A percentile compares a stretch with the other conserved stretches of the same genome.
phyloP scores from a whole-genome alignment of 2,797 vertebrate species.

The Melanotaenia parkinsoni region DNA sequence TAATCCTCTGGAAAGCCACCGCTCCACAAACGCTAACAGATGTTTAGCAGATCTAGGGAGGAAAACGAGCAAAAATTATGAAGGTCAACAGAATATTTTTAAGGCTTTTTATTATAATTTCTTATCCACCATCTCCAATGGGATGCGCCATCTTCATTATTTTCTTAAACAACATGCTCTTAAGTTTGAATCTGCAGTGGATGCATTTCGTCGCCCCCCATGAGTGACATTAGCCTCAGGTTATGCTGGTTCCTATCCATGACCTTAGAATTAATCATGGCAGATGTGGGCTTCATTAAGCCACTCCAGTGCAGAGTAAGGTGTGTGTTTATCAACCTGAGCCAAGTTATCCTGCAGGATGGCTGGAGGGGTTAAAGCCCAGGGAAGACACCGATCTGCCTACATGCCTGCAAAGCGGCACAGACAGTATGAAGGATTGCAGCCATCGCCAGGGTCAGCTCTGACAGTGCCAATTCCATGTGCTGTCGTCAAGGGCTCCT shows the following conservation, averaged over 20 bases:
- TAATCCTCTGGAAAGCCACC: conserved; percentile 54
- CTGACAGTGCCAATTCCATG: conserved; percentile 93
- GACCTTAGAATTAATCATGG: conserved; percentile 76
- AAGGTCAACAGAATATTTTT: conserved; percentile 31
- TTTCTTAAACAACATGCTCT: conserved; percentile 35
- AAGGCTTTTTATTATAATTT: conserved; percentile 36
- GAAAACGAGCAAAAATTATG: conserved; percentile 17
- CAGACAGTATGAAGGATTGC: conserved; percentile 93
- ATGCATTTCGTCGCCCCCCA: conserved; percentile 21
- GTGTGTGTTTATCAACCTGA: conserved; percentile 68
- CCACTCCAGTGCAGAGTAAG: conserved; percentile 42
- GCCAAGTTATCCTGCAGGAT: conserved; percentile 64
- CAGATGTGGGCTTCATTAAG: conserved; percentile 70
- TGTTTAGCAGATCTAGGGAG: conserved; percentile 53
- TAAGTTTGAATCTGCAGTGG: conserved; percentile 21
- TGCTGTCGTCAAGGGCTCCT: conserved; percentile 89
- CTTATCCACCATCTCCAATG: neutral
- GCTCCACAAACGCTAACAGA: conserved; percentile 63
- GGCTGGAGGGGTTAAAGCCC: conserved; percentile 82
- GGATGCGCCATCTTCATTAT: conserved; percentile 32
- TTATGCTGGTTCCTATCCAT: conserved; percentile 64
- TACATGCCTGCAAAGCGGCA: conserved; percentile 75
- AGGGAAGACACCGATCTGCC: conserved; percentile 71
- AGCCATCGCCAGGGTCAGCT: conserved; percentile 92
- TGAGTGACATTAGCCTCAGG: conserved; percentile 60